Percentiles rank a stretch among this genome's conserved stretches.
Evolutionary conservation across 2,113 vertebrate genomes (phyloP).

Genomic region (Chamaetylas fuelleborni): DNA sequence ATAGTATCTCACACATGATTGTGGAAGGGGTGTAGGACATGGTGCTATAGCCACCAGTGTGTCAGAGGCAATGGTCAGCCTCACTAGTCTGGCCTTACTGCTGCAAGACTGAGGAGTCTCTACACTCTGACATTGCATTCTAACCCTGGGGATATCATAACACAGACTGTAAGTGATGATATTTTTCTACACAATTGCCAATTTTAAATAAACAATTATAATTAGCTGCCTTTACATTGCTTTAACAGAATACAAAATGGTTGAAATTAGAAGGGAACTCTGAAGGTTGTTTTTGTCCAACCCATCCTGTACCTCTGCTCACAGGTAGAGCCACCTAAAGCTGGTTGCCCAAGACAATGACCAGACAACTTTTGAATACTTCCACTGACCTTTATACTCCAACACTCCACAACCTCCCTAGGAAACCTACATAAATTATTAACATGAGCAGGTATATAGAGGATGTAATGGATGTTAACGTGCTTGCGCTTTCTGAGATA

Average conservation of each 20-base stretch:
- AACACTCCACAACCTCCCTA: not conserved
- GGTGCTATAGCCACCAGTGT: rapidly evolving
- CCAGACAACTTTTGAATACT: not conserved
- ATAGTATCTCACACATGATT: rapidly evolving
- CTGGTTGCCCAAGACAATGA: not conserved
- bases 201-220: not conserved
- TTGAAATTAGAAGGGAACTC: not conserved
- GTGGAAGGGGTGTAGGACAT: not conserved
- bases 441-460: not conserved
- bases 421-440: not conserved
- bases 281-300: not conserved
- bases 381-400: not conserved
- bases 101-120: not conserved
- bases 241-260: not conserved
- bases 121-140: not conserved
- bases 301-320: not conserved
- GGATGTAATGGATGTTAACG: not conserved
- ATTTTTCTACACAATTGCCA: not conserved
- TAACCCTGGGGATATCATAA: not conserved
- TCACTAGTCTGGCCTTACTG: not conserved
- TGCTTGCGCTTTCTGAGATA: not conserved
- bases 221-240: not conserved
- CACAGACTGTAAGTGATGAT: not conserved
- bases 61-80: not conserved
- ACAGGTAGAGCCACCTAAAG: not conserved